Conservation (phyloP, 2,888 invertebrate genomes). For the Trachelus iudaicus region DNA sequence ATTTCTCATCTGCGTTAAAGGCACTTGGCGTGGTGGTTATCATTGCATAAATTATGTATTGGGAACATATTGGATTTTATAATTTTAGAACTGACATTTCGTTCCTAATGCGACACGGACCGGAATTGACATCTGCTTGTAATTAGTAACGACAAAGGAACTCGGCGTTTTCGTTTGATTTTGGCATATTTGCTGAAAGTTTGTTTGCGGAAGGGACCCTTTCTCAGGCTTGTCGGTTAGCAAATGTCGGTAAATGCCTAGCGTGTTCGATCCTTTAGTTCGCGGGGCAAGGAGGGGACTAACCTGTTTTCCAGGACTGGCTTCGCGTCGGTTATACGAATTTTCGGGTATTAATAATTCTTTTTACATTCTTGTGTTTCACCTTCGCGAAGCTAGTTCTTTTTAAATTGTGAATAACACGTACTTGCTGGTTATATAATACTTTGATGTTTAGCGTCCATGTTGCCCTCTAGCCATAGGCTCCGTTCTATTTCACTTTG, state of each 20-base stretch:
- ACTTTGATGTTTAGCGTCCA: background rate
- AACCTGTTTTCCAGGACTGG: background rate
- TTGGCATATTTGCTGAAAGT: background rate
- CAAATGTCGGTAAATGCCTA: background rate
- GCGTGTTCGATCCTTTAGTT: background rate
- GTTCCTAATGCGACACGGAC: background rate
- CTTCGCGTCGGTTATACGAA: background rate
- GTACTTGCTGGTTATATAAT: background rate
- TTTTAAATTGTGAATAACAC: background rate
- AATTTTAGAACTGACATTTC: background rate
- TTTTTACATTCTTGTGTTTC: background rate
- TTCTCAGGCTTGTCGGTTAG: background rate
- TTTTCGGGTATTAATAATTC: background rate
- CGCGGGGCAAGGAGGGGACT: background rate
- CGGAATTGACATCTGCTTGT: slow-evolving; percentile 18
- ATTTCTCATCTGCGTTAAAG: background rate
- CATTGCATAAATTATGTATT: background rate
- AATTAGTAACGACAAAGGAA: slow-evolving; percentile 29
- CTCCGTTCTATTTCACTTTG: background rate
- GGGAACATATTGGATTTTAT: background rate
- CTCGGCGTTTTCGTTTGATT: slow-evolving; percentile 12
- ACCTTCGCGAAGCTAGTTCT: background rate
- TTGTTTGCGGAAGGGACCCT: background rate
- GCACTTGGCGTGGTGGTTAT: background rate
- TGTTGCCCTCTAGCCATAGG: background rate